Percentiles rank a stretch among this genome's conserved stretches.
These are phyloP conservation scores for Drosophila tristis DNA, from an alignment of 1,140 invertebrate species.

Conservation along the genomic window DNA sequence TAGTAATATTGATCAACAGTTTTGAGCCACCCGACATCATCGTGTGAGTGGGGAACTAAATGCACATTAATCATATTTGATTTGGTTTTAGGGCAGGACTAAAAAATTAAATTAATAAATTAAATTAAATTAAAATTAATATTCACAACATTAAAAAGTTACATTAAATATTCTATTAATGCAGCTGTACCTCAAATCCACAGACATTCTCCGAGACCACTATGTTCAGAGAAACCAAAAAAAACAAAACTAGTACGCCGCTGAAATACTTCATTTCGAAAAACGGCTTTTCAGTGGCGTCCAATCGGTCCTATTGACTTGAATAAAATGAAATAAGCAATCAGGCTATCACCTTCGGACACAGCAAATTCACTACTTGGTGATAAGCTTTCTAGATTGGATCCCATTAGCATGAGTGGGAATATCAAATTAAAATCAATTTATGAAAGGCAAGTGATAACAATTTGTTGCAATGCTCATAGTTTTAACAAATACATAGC, in stretches of 20 bases:
- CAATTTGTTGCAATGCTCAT: conserved; percentile 13
- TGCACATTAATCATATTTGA: conserved; percentile 91
- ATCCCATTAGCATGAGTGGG: conserved; percentile 26
- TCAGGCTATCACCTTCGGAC: conserved; percentile 23
- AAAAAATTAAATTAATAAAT: background rate
- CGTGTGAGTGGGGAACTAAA: conserved; percentile 92
- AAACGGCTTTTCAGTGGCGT: conserved; percentile 9
- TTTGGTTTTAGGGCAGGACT: conserved; percentile 87
- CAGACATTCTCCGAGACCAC: conserved; percentile 31
- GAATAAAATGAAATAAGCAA: conserved; percentile 24
- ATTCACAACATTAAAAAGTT: no score
- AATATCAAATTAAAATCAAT: conserved; percentile 55
- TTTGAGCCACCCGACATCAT: conserved; percentile 97
- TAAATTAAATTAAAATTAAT: background rate
- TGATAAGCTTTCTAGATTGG: conserved; percentile 37
- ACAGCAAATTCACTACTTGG: conserved; percentile 35
- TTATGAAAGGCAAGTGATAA: conserved; percentile 34
- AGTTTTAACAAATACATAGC: background rate
- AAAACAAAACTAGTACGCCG: conserved; percentile 11
- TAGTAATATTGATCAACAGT: conserved; percentile 97
- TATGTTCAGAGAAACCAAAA: conserved; percentile 18
- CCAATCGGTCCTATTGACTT: conserved; percentile 31
- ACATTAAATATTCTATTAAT: background rate
- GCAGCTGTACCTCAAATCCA: conserved; percentile 53
- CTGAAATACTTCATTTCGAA: conserved; percentile 39